phyloP scores from a whole-genome alignment of 2,888 invertebrate species.

The Eupsilia transversa region DNA sequence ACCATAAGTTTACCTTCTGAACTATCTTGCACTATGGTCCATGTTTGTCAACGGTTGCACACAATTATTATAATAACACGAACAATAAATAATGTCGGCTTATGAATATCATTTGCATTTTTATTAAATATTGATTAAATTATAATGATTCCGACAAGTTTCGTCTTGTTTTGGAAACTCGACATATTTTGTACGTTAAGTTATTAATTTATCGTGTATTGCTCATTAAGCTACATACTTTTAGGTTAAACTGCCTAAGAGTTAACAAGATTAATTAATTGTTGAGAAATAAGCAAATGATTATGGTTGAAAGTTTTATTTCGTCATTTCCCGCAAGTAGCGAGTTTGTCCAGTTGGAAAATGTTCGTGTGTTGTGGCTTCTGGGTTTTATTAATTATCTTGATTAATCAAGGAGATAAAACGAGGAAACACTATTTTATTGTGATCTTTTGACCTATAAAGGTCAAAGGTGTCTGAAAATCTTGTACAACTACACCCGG shows the following conservation, averaged over 20 bases:
- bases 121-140: conserved; percentile 67
- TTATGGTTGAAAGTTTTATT: conserved; percentile 53
- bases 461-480: conserved; percentile 13
- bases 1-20: conserved; percentile 35
- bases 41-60: conserved; percentile 65
- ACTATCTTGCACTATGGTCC: neutral
- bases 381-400: conserved; percentile 20
- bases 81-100: conserved; percentile 59
- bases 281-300: conserved; percentile 51
- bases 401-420: conserved; percentile 24
- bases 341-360: conserved; percentile 32
- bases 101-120: conserved; percentile 62
- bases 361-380: conserved; percentile 17
- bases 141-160: conserved; percentile 53
- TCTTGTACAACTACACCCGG: neutral
- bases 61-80: conserved; percentile 56
- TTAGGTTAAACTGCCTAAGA: conserved; percentile 6
- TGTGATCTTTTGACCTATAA: conserved; percentile 15
- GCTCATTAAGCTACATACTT: conserved; percentile 37
- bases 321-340: conserved; percentile 52
- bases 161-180: conserved; percentile 51
- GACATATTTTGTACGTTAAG: conserved; percentile 35
- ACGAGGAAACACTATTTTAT: conserved; percentile 17
- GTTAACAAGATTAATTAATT: conserved; percentile 45
- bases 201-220: conserved; percentile 57